These are phyloP conservation scores for Virgularia gustaviana DNA, from an alignment of 92 coral and sea anemone genomes.

Conservation along the genomic window DNA sequence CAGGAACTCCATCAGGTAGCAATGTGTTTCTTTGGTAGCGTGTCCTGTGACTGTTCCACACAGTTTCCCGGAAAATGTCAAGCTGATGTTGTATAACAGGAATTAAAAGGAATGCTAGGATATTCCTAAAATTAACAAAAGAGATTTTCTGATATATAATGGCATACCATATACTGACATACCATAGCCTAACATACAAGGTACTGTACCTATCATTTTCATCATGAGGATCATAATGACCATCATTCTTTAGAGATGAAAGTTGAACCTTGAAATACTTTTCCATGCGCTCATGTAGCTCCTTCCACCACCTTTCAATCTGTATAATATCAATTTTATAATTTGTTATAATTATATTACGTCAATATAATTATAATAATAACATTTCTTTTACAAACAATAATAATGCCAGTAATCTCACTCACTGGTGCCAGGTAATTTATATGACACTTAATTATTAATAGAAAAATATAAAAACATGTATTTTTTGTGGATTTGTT, in stretches of 20 bases:
- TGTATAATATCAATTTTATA: too few species aligned
- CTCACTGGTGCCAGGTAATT: too few species aligned
- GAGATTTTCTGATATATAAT: too few species aligned
- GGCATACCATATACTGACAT: too few species aligned
- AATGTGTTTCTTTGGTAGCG: slow-evolving; percentile 8
- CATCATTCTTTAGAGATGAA: slow-evolving; percentile 3
- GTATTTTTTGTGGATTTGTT: too few species aligned
- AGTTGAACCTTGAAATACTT: slow-evolving; percentile 12
- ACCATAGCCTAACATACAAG: too few species aligned
- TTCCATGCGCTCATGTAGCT: slow-evolving; percentile 23
- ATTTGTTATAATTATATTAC: too few species aligned
- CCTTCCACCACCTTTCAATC: slow-evolving; percentile 32
- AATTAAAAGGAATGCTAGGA: slow-evolving; percentile 11
- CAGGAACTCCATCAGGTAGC: slow-evolving; percentile 24
- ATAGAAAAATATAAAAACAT: too few species aligned
- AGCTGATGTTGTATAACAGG: slow-evolving; percentile 7
- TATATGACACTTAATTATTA: too few species aligned
- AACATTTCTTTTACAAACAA: too few species aligned
- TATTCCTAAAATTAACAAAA: slow-evolving; percentile 7
- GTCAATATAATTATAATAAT: too few species aligned
- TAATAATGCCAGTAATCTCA: too few species aligned
- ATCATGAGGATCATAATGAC: slow-evolving; percentile 14
- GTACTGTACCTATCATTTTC: slow-evolving; percentile 10
- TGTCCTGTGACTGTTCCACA: slow-evolving; percentile 18
- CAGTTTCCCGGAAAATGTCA: neutral